Evolutionary conservation across 2,888 invertebrate genomes (phyloP), one percentile per base, ranked within the genome.

Genomic region (Galerucella pusilla): DNA sequence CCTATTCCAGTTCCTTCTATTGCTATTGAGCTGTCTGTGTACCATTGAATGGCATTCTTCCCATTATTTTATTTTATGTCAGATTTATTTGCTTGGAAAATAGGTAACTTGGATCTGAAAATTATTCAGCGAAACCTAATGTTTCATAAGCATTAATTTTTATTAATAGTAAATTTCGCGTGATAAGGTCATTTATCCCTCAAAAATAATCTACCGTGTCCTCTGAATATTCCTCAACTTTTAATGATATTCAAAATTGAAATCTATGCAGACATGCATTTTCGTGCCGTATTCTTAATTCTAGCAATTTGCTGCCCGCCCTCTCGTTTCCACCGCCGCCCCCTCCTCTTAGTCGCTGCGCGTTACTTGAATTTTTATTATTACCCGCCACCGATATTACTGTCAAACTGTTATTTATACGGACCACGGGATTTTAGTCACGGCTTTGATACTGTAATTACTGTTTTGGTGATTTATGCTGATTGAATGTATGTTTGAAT

Each of bases 251-350:
- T 80, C 80, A 75, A 77, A 42, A 79, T 80, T 75, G 75, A 70
- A 72, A 67, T 80, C 77, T 77, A 79, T 79, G 77, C 78, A 76
- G 71, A 71, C 80, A 76, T 77, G 79, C 75, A 79, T 79, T 80
- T 75, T 78, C 78, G 78, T 80, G 80, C 79, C 66, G 70, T 72
- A 72, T 60, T 72, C 74, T 76, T 71, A 76, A 76, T 76, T 74
- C 71, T 64, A 68, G 68, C 68, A 74, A 76, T 75, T 71, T 78
- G 80, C 78, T 81, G 83, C 85, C 85, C 82, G 84, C 82, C 79
- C 79, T 78, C 79, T 80, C 81, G 79, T 81, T 79, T 71, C 79
- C 77, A 71, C 78, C 81, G 64, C 65, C 76, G 75, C 59, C 75
- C 68, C 68, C 66, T 72, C 68, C 74, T 65, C 68, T 60, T 64